Percentiles rank a stretch among this genome's conserved stretches.
Evolutionary conservation across 2,113 vertebrate species (phyloP).

Genomic region (Merops nubicus): DNA sequence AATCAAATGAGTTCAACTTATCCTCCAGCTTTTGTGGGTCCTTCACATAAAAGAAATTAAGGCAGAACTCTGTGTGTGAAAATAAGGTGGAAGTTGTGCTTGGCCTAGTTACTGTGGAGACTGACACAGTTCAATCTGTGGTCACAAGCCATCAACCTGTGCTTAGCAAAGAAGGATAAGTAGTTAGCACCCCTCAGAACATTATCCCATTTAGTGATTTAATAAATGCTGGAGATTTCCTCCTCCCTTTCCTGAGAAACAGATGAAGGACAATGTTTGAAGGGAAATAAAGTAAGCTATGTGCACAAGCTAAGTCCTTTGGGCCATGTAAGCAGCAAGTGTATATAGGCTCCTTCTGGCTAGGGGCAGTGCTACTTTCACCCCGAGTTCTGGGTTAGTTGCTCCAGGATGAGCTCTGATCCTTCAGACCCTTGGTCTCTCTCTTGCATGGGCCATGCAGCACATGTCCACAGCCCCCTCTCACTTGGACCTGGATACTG

Average conservation of each 20-base stretch:
- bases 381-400: not conserved
- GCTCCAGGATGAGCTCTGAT: not conserved
- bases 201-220: not conserved
- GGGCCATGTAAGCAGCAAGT: not conserved
- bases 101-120: constrained; percentile 49
- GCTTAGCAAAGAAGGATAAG: not conserved
- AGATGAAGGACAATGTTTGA: not conserved
- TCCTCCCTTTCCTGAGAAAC: not conserved
- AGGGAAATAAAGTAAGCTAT: not conserved
- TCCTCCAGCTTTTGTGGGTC: not conserved
- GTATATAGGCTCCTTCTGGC: not conserved
- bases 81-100: constrained; percentile 2
- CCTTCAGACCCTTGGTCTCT: not conserved
- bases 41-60: constrained; percentile 38
- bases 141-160: constrained; percentile 43
- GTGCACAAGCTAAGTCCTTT: not conserved
- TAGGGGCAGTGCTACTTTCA: not conserved
- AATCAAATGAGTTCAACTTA: not conserved
- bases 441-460: not conserved
- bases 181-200: not conserved
- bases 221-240: constrained; percentile 12
- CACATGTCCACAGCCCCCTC: not conserved
- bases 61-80: not conserved
- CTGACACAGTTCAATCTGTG: constrained; percentile 57
- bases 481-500: not conserved